A percentile compares a stretch with the other conserved stretches of the same genome.
Conservation (phyloP, 2,113 vertebrate species). For the Pandion haliaetus region DNA sequence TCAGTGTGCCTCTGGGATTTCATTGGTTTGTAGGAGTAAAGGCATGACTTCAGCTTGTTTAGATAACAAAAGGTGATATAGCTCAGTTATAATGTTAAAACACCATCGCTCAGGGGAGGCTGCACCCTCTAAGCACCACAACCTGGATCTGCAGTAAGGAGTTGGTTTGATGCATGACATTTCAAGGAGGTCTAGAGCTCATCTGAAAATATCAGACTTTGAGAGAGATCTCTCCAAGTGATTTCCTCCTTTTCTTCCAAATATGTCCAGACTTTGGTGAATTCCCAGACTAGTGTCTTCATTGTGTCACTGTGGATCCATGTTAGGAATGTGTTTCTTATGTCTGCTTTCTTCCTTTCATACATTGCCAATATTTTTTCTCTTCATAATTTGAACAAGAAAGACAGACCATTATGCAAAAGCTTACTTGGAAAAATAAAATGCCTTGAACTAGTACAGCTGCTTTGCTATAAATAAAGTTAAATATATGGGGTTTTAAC, state of each 20-base stretch:
- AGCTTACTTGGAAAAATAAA: slow-evolving; percentile 34
- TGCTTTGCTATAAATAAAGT: slow-evolving; percentile 26
- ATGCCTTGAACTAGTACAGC: slow-evolving; percentile 13
- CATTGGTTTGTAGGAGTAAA: not conserved
- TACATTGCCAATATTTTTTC: not conserved
- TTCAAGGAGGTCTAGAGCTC: not conserved
- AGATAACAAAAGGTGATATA: not conserved
- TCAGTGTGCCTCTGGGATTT: not conserved
- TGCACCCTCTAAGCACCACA: not conserved
- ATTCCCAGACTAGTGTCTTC: not conserved
- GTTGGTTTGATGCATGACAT: not conserved
- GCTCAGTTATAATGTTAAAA: not conserved
- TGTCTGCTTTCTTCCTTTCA: slow-evolving; percentile 45
- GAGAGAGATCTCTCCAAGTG: not conserved
- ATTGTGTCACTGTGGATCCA: slow-evolving; percentile 29
- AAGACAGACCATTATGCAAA: not conserved
- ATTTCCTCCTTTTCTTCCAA: slow-evolving; percentile 28
- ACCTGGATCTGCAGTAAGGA: not conserved
- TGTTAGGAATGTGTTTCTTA: slow-evolving; percentile 47
- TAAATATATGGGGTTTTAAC: not conserved
- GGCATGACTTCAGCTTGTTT: not conserved
- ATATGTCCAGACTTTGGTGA: not conserved
- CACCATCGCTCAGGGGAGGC: not conserved
- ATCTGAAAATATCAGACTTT: not conserved
- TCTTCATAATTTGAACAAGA: slow-evolving; percentile 4